Evolutionary conservation across 2,113 vertebrate genomes (phyloP).

Genomic region (Osmerus eperlanus): DNA sequence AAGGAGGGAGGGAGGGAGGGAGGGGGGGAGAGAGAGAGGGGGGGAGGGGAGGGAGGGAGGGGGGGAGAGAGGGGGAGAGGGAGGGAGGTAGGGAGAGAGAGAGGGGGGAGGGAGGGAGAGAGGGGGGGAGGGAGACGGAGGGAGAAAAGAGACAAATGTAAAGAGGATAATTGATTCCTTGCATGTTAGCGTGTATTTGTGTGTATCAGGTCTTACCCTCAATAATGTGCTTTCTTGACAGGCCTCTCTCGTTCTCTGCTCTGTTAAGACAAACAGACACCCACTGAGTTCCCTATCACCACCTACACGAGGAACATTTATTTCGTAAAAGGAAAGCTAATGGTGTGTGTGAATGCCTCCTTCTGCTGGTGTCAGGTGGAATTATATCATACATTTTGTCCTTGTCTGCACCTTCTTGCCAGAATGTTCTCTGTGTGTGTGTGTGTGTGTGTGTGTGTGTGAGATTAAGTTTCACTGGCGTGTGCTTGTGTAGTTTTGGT

Average conservation of each 20-base stretch:
- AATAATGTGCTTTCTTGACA: constrained; percentile 69
- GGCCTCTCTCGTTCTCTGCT: constrained; percentile 67
- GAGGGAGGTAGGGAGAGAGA: not conserved
- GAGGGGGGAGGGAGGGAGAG: not conserved
- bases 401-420: not conserved
- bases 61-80: not conserved
- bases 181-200: not conserved
- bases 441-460: not conserved
- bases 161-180: not conserved
- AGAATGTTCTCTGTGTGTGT: too few relatives aligned
- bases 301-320: not conserved
- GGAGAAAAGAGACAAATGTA: not conserved
- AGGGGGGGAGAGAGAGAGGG: too few relatives aligned
- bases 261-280: constrained; percentile 40
- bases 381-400: not conserved
- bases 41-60: constrained; percentile 10
- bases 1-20: constrained; percentile 9
- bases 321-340: not conserved
- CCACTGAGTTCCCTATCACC: not conserved
- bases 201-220: constrained; percentile 49
- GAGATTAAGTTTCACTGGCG: not conserved
- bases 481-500: not conserved
- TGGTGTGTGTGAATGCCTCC: not conserved
- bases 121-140: not conserved
- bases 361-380: constrained; percentile 33